phyloP scores from a whole-genome alignment of 2,888 invertebrate genomes.

The Cynaeus angustus region DNA sequence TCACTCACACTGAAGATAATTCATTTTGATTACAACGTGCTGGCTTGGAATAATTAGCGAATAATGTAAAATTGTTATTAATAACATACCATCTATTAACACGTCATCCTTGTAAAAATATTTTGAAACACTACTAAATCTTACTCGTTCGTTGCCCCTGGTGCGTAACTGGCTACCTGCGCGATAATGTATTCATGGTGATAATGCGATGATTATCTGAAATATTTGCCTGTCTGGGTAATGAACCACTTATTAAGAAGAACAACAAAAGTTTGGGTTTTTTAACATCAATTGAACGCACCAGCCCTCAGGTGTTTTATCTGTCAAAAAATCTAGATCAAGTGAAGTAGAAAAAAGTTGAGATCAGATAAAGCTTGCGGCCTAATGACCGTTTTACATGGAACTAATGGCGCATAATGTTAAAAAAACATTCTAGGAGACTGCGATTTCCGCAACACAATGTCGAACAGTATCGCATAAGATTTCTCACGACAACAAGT shows the following conservation, averaged over 20 bases:
- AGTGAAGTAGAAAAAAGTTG: neutral
- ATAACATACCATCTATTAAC: conserved; percentile 25
- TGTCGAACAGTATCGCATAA: neutral
- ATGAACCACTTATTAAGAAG: conserved; percentile 1
- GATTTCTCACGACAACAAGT: neutral
- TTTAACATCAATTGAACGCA: conserved; percentile 14
- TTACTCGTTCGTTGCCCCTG: conserved; percentile 26
- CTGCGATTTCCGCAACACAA: neutral
- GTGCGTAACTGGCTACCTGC: conserved; percentile 16
- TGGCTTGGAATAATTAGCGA: conserved; percentile 17
- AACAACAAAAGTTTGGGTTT: conserved; percentile 11
- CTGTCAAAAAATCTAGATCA: neutral
- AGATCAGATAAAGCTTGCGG: neutral
- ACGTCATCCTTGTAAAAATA: conserved; percentile 31
- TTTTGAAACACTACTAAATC: conserved; percentile 32
- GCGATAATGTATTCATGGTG: conserved; percentile 28
- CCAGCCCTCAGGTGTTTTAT: neutral
- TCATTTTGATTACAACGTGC: conserved; percentile 9
- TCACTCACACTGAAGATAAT: conserved; percentile 16
- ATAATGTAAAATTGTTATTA: conserved; percentile 24
- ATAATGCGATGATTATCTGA: conserved; percentile 38
- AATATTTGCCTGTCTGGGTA: conserved; percentile 21
- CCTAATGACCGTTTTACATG: conserved; percentile 4
- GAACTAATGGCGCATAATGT: neutral
- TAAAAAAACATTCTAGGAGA: neutral